Evolutionary conservation across 2,888 invertebrate genomes (phyloP), one percentile per base, ranked within the genome.

Genomic region (Dicyrtoma fusca): DNA sequence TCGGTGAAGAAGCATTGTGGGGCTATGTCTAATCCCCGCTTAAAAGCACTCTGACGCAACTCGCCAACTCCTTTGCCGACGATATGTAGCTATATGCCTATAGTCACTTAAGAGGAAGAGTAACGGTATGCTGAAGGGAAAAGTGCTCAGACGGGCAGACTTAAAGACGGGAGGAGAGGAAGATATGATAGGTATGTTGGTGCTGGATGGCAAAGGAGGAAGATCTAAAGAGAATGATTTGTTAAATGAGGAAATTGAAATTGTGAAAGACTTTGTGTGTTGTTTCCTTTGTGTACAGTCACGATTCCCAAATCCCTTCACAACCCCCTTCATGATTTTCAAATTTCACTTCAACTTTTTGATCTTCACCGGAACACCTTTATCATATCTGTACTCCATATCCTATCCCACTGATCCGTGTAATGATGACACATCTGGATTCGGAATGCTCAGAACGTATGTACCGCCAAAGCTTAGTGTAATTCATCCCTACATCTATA

Each of bases 281-380:
- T 42, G 17, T 17, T 19, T 63, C 66, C 76, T 76, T 76, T 76
- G 75, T 75, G 71, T 61, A 26, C 71, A 72, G 75, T 75, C 76
- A 76, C 76, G 76, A 73, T 53, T 73, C 57, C 69, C 63, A 23
- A 64, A 59, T 64, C 62, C 47, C 55, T 65, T 34, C 34, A 34
- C n/a, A n/a, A n/a, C 3, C 34, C 34, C 34, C 34, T 34, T 34
- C 34, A 34, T 26, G 42, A 51, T 72, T 57, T 53, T 51, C 13
- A 59, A 45, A 61, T 53, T 26, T 42, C 44, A 61, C 34, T 34
- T 34, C 34, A 34, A 34, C 34, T 34, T 72, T 66, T 44, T 49
- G 68, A 65, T 65, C 66, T 65, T 59, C 34, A n/a, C 47, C 26
- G n/a, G 21, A 70, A 53, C 64, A 34, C 45, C 63, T 71, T 61